Base-by-base conservation (phyloP, 2,797 vertebrate genomes). In the Muscicapa striata region DNA sequence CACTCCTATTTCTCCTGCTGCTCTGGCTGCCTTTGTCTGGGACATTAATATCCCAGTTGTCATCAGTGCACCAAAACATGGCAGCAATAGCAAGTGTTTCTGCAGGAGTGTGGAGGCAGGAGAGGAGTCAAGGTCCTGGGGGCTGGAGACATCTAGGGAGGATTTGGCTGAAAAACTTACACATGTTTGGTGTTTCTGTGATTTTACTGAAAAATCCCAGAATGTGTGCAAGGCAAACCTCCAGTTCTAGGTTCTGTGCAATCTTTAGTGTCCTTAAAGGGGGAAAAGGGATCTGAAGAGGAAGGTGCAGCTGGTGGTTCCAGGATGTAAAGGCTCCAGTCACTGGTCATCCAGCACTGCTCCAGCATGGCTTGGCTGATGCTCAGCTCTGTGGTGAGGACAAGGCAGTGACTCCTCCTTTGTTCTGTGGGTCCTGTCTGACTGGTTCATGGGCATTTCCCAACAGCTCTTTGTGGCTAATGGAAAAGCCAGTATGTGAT, bases 361-460 rank as follows among this genome's bases (percentile, higher is more conserved):
- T n/a, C 12, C 36, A 17, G 26, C 0, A 0, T 7, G 32, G 40
- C 3, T 15, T 1, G 2, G 38, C 26, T 17, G 80, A 46, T 48
- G 43, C 18, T 48, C 76, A 73, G 52, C 59, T 45, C 58, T 23
- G 2, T 3, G 3, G 8, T 6, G 63, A 29, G 62, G 48, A 58
- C 4, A 3, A 43, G 49, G 38, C 48, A 61, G 1, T 1, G 64
- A 15, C 26, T 61, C 32, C 38, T 54, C 15, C 64, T 72, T 21
- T 49, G 19, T 14, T 49, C 64, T 61, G n/a, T 6, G 9, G 24
- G 2, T 51, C 51, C 32, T 3, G 27, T 55, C 0, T 0, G 10
- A 4, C 15, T 26, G 15, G 1, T 32, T 55, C 43, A 13, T 26
- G 5, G 11, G 49, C 36, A 38, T 34, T 74, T 78, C 49, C 66